Base-by-base conservation (phyloP, 1,140 invertebrate genomes). In the Teleogryllus occipitalis region DNA sequence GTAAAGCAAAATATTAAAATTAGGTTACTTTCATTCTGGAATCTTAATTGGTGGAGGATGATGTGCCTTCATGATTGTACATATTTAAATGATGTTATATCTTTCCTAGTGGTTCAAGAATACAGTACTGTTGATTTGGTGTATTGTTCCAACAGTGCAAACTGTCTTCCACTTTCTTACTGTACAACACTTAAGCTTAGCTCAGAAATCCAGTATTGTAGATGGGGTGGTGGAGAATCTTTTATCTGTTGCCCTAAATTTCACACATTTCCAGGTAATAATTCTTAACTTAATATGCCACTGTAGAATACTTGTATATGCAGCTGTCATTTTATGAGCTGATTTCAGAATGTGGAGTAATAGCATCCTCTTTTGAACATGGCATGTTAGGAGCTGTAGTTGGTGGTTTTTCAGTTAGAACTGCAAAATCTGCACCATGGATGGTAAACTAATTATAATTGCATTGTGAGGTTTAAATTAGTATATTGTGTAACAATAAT, bases 361-460 rank as follows among this genome's bases (percentile, higher is more conserved):
- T 77, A 7, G 15, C 21, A 8, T n/a, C 76, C 21, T 39, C 39
- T 48, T 21, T 47, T 8, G 21, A 14, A 48, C n/a, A 77, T 0
- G 47, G 78, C 48, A 79, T 79, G 4, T 74, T 81, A 18, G 77
- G 47, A 18, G 80, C 80, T 46, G 80, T 75, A 39, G 77, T 81
- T 15, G 81, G 81, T n/a, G 81, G 81, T 15, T 77, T 81, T 21
- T 76, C 81, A 21, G 49, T 80, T 7, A 47, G 79, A n/a, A 78
- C 78, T 14, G 79, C 81, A 14, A 75, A 54, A 8, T 73, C 74
- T n/a, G 80, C 81, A 6, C 81, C 81, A 18, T 81, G 81, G 81
- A 81, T 80, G 78, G 80, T 80, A 78, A 72, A 75, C 22, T 79
- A 12, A 22, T 75, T 8, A 8, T 79, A 8, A 21, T 47, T 7